Evolutionary conservation across 1,140 invertebrate genomes (phyloP).

Genomic region (Trachymyrmex septentrionalis): DNA sequence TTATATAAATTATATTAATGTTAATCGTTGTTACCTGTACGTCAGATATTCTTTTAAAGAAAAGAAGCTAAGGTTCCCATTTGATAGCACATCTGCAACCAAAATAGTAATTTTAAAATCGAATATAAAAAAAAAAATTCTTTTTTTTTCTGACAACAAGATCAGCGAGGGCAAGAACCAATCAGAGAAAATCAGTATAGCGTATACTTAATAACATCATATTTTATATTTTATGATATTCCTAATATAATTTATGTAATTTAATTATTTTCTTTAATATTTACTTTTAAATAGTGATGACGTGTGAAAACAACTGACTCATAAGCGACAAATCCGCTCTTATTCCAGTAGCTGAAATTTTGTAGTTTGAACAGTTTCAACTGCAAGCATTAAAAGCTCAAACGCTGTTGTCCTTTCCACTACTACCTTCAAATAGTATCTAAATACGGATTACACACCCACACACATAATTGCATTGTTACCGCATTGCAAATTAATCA

Average conservation of each 20-base stretch:
- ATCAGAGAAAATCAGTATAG: slow-evolving; percentile 77
- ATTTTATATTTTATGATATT: background rate
- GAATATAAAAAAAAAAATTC: background rate
- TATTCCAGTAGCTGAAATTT: no score
- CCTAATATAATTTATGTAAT: background rate
- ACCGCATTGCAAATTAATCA: background rate
- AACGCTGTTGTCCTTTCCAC: background rate
- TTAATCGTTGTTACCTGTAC: background rate
- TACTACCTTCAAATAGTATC: background rate
- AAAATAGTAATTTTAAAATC: background rate
- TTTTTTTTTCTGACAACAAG: background rate
- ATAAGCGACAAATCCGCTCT: no score
- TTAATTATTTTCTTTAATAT: background rate
- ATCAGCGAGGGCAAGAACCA: slow-evolving; percentile 80
- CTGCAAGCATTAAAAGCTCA: no score
- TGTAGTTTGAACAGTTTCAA: no score
- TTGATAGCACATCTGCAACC: background rate
- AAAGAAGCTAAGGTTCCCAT: background rate
- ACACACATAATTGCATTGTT: background rate
- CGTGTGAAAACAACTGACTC: background rate
- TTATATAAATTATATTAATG: background rate
- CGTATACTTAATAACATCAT: slow-evolving; percentile 78
- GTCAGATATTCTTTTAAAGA: background rate
- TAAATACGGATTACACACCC: background rate
- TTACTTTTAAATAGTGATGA: slow-evolving; percentile 12